A percentile compares a stretch with the other conserved stretches of the same genome.
phyloP scores from a whole-genome alignment of 2,888 invertebrate species.

The Osedax fenrisi region DNA sequence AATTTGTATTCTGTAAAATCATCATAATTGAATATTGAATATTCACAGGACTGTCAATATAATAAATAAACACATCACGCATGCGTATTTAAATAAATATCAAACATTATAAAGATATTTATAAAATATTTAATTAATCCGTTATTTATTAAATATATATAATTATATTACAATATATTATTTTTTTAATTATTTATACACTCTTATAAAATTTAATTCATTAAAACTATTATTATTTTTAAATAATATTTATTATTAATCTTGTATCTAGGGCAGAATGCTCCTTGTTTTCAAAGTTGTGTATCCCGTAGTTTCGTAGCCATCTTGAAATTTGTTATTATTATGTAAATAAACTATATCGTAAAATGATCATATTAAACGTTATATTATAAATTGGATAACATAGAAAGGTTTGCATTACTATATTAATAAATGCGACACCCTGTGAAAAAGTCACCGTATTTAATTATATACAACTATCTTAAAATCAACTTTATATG shows the following conservation, averaged over 20 bases:
- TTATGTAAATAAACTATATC: neutral
- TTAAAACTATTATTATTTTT: too few species aligned
- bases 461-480: too few species aligned
- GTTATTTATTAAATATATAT: too few species aligned
- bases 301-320: slow-evolving; percentile 21
- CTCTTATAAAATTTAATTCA: too few species aligned
- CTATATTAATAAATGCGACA: too few species aligned
- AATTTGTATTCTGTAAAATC: neutral
- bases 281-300: slow-evolving; percentile 23
- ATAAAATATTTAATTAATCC: too few species aligned
- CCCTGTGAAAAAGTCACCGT: too few species aligned
- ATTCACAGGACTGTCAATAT: neutral
- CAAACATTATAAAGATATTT: neutral
- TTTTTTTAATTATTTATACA: too few species aligned
- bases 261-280: slow-evolving; percentile 11
- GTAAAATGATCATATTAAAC: neutral
- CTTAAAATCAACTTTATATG: neutral
- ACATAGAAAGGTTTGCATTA: neutral
- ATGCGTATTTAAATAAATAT: slow-evolving; percentile 17
- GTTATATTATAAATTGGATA: neutral
- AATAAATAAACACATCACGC: slow-evolving; percentile 1
- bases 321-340: neutral
- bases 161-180: too few species aligned
- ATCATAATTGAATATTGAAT: neutral
- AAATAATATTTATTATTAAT: neutral